These are phyloP conservation scores for Rutpela maculata DNA, from an alignment of 2,888 invertebrate genomes.

Conservation along the genomic window DNA sequence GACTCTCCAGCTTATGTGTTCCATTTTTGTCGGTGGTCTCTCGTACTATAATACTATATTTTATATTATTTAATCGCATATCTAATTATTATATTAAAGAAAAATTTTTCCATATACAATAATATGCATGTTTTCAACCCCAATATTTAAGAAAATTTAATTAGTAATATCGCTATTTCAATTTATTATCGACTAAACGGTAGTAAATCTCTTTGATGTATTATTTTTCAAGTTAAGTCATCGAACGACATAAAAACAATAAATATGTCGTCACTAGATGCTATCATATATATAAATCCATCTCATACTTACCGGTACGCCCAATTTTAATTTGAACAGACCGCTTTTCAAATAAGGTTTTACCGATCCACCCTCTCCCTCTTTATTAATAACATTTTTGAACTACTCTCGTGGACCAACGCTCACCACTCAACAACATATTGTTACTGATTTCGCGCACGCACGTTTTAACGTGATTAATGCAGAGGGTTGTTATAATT, in stretches of 20 bases:
- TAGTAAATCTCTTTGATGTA: constrained; percentile 33
- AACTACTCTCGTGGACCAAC: constrained; percentile 34
- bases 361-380: constrained; percentile 20
- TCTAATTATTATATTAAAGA: no score
- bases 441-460: constrained; percentile 39
- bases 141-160: neutral
- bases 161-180: neutral
- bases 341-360: constrained; percentile 14
- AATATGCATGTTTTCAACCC: no score
- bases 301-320: constrained; percentile 18
- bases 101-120: no score
- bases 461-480: constrained; percentile 40
- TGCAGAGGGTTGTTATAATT: constrained; percentile 31
- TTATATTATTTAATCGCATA: no score
- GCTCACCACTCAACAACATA: constrained; percentile 36
- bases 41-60: no score
- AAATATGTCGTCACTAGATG: constrained; percentile 37
- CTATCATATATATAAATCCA: constrained; percentile 30
- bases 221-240: constrained; percentile 21
- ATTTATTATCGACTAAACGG: neutral
- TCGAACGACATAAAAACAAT: constrained; percentile 22
- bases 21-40: no score
- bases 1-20: no score
- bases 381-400: constrained; percentile 37
- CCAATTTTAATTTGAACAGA: constrained; percentile 19